Evolutionary conservation across 2,888 invertebrate genomes (phyloP).

Genomic region (Lepidocyrtoides sp.): DNA sequence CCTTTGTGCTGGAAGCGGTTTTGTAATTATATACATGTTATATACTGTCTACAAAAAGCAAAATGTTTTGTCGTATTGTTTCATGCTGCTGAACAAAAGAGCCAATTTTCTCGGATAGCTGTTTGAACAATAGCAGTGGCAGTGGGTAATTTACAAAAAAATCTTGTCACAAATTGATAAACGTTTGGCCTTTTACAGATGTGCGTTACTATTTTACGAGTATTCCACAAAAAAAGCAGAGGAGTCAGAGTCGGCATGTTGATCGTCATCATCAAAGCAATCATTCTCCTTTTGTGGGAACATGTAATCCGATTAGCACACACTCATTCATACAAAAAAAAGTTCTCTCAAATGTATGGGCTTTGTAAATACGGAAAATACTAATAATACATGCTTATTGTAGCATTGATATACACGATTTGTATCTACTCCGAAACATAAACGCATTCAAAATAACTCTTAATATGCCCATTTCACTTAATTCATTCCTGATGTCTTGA

Average conservation of each 20-base stretch:
- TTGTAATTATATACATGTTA: background rate
- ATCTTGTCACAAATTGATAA: background rate
- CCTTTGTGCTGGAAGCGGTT: background rate
- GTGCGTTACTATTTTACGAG: background rate
- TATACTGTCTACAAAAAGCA: background rate
- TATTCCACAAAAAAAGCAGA: background rate
- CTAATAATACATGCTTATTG: background rate
- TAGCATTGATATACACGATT: too few relatives aligned
- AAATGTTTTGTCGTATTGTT: background rate
- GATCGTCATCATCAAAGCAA: conserved; percentile 4
- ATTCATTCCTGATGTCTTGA: conserved; percentile 71
- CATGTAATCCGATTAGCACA: conserved; percentile 67
- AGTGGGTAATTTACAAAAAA: too few relatives aligned
- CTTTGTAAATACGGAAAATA: background rate
- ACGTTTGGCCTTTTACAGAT: background rate
- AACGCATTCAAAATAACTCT: background rate
- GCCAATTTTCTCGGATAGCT: background rate
- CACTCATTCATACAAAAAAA: conserved; percentile 26
- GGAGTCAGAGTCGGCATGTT: background rate
- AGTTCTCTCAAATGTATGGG: background rate
- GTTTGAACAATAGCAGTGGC: too few relatives aligned
- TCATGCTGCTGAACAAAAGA: background rate
- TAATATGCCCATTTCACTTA: too few relatives aligned
- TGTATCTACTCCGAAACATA: too few relatives aligned
- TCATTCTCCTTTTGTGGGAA: conserved; percentile 65